phyloP scores from a whole-genome alignment of 1,140 invertebrate species.

The Paralvinella palmiformis region DNA sequence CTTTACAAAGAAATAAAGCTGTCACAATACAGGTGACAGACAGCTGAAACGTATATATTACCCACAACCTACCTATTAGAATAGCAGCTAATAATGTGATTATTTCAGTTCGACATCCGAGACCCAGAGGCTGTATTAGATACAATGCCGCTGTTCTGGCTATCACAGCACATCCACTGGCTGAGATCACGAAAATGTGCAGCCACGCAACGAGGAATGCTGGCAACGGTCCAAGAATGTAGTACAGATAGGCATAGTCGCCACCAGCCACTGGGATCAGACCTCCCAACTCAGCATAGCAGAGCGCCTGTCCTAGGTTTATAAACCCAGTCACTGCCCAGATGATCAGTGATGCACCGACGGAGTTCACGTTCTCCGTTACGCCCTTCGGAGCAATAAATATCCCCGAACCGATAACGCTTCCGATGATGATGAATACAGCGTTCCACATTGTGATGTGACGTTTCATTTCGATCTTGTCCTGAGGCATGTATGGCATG shows the following conservation, averaged over 20 bases:
- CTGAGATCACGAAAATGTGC: conserved; percentile 9
- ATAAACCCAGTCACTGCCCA: conserved; percentile 41
- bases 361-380: conserved; percentile 37
- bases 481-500: no score
- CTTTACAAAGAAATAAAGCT: no score
- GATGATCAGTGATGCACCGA: conserved; percentile 39
- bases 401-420: conserved; percentile 29
- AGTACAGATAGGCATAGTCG: conserved; percentile 15
- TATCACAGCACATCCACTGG: conserved; percentile 7
- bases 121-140: background rate
- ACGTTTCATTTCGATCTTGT: conserved; percentile 19
- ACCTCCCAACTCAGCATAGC: conserved; percentile 35
- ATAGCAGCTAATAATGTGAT: conserved; percentile 7
- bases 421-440: conserved; percentile 14
- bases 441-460: conserved; percentile 13
- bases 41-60: background rate
- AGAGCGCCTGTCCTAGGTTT: conserved; percentile 40
- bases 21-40: background rate
- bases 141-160: conserved; percentile 5
- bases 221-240: conserved; percentile 7
- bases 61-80: conserved; percentile 1
- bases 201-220: conserved; percentile 9
- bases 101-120: background rate
- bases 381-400: conserved; percentile 28
- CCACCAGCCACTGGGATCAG: conserved; percentile 9